These are phyloP conservation scores for Miichthys miiuy DNA, from an alignment of 2,797 vertebrate genomes.

Conservation along the genomic window DNA sequence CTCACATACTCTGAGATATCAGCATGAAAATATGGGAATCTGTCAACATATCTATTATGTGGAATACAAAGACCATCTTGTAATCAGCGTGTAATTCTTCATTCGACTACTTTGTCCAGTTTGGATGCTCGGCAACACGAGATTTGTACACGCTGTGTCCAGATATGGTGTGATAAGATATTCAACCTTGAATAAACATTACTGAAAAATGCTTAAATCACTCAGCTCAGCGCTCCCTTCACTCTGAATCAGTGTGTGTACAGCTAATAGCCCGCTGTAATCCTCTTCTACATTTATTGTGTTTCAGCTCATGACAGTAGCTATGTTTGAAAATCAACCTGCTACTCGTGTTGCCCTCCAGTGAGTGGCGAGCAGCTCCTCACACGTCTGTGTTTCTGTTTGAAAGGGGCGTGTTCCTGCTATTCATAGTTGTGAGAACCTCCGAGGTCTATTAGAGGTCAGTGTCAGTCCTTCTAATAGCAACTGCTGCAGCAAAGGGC, in stretches of 20 bases:
- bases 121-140: constrained; percentile 21
- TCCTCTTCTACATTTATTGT: too few relatives aligned
- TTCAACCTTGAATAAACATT: constrained; percentile 26
- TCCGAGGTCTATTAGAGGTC: constrained; percentile 80
- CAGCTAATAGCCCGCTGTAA: not conserved
- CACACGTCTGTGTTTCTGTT: constrained; percentile 72
- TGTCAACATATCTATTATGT: constrained; percentile 31
- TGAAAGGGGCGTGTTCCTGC: constrained; percentile 75
- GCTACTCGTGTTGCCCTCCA: not conserved
- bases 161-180: constrained; percentile 44
- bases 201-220: constrained; percentile 15
- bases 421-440: constrained; percentile 84
- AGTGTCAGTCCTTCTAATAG: constrained; percentile 69
- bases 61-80: constrained; percentile 16
- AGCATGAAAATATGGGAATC: not conserved
- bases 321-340: constrained; percentile 9
- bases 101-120: not conserved
- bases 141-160: constrained; percentile 11
- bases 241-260: not conserved
- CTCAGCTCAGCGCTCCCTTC: not conserved
- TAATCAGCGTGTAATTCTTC: constrained; percentile 14
- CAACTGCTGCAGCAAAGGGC: constrained; percentile 53
- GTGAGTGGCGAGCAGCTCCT: constrained; percentile 40
- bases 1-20: not conserved
- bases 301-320: not conserved